phyloP scores from a whole-genome alignment of 2,888 invertebrate genomes.

The Myopa tessellatipennis region DNA sequence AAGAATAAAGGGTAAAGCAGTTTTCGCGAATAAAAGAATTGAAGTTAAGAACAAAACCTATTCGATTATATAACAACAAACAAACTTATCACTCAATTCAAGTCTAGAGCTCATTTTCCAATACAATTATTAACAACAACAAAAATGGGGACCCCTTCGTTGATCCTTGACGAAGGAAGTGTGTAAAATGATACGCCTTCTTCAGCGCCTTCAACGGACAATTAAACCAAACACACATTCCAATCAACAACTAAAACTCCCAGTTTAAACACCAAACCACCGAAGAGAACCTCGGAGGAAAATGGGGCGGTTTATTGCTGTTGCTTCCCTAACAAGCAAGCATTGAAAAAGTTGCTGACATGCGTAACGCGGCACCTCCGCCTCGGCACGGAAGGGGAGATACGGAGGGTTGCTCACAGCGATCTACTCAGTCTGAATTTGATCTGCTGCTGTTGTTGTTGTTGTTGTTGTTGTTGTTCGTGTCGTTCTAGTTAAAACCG shows the following conservation, averaged over 20 bases:
- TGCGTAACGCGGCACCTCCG: conserved; percentile 52
- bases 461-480: too few species aligned
- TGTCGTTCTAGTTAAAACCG: background rate
- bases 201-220: conserved; percentile 26
- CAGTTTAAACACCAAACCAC: conserved; percentile 13
- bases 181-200: conserved; percentile 38
- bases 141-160: background rate
- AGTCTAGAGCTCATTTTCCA: background rate
- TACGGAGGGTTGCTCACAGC: background rate
- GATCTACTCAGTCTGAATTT: background rate
- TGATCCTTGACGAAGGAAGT: conserved; percentile 6
- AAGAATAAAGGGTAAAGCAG: too few species aligned
- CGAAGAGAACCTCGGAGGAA: background rate
- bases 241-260: conserved; percentile 2
- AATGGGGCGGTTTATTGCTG: conserved; percentile 63
- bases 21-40: too few species aligned
- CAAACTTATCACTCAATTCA: too few species aligned
- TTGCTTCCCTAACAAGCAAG: conserved; percentile 49
- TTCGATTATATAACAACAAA: too few species aligned
- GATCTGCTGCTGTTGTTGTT: too few species aligned
- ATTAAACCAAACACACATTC: conserved; percentile 6
- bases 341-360: conserved; percentile 66
- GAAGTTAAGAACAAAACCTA: too few species aligned
- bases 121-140: background rate
- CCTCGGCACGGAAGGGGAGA: conserved; percentile 38